Conservation (phyloP, 2,113 vertebrate species). For the Plotosus lineatus region DNA sequence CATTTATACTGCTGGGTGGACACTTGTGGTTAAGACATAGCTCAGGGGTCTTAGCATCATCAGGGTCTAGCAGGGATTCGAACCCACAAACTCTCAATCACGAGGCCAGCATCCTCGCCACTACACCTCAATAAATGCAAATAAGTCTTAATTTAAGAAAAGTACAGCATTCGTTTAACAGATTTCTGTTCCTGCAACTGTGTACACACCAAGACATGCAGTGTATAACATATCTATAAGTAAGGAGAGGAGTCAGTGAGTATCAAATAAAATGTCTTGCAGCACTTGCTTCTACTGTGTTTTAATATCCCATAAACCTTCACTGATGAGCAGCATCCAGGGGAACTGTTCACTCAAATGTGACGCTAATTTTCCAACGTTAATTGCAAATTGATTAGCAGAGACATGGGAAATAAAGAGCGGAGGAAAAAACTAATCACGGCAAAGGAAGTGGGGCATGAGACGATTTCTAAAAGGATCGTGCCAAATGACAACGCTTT, state of each 20-base stretch:
- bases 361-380: constrained; percentile 63
- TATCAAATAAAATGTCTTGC: constrained; percentile 14
- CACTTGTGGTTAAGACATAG: too few species aligned
- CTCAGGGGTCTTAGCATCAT: too few species aligned
- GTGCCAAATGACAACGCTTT: constrained; percentile 18
- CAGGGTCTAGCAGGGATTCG: too few species aligned
- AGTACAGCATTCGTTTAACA: neutral
- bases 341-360: constrained; percentile 55
- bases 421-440: constrained; percentile 58
- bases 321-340: constrained; percentile 45
- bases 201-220: neutral
- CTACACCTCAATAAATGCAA: neutral
- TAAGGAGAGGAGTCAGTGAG: neutral
- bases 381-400: constrained; percentile 68
- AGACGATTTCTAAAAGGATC: constrained; percentile 55
- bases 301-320: constrained; percentile 46
- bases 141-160: neutral
- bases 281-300: constrained; percentile 9
- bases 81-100: too few species aligned
- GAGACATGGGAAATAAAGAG: constrained; percentile 62
- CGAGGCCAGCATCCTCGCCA: too few species aligned
- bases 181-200: neutral
- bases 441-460: constrained; percentile 50
- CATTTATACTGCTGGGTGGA: too few species aligned
- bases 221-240: neutral